phyloP scores from a whole-genome alignment of 2,797 vertebrate species.

The Chaunax sp. region DNA sequence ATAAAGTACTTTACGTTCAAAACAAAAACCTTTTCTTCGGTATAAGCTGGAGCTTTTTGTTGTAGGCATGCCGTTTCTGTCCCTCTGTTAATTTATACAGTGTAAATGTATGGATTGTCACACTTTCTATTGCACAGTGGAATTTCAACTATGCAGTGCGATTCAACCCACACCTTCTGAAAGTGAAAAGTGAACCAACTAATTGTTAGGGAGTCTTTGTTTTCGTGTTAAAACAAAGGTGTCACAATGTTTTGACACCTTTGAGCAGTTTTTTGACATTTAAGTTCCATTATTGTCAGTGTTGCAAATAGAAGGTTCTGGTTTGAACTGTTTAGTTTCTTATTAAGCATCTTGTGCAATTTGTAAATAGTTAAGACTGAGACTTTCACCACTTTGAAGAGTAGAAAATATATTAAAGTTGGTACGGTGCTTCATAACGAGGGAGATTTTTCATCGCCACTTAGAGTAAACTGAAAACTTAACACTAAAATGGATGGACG shows the following conservation, averaged over 20 bases:
- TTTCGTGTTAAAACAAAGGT: no score
- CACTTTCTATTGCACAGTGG: neutral
- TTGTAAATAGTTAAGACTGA: neutral
- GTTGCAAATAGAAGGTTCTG: neutral
- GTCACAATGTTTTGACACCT: neutral
- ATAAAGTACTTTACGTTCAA: neutral
- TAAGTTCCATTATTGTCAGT: no score
- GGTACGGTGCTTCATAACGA: neutral
- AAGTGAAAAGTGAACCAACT: neutral
- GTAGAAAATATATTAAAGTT: neutral
- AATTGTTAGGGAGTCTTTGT: neutral
- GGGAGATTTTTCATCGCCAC: neutral
- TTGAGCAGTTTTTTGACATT: slow-evolving; percentile 2
- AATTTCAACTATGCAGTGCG: neutral
- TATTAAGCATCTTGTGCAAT: slow-evolving; percentile 2
- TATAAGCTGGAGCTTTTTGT: slow-evolving; percentile 16
- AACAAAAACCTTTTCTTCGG: neutral
- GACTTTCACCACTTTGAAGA: neutral
- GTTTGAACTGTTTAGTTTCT: neutral
- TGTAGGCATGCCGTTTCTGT: neutral
- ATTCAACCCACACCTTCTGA: neutral
- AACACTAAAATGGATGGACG: neutral
- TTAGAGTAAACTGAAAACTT: neutral
- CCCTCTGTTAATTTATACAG: neutral
- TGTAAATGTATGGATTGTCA: neutral